Base-by-base conservation (phyloP, 2,797 vertebrate genomes). In the Hippocampus kuda region DNA sequence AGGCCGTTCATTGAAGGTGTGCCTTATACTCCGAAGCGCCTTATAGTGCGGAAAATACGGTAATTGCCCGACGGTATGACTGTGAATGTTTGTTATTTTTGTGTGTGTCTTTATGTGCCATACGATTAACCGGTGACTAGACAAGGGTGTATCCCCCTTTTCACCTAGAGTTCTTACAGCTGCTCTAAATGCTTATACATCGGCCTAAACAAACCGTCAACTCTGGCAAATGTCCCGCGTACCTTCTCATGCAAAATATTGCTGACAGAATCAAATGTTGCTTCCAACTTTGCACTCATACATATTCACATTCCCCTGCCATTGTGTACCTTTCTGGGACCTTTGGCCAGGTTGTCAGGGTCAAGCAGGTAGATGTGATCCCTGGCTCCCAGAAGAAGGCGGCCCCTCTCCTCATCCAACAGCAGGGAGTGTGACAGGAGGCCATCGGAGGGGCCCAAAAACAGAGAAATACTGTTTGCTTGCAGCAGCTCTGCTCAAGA, bases 361-460 rank as follows among this genome's bases (percentile, higher is more conserved):
- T 87, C 93, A 77, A 99, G 92, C 81, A 94, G 88, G 87, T 95
- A 99, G 83, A 99, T 85, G 85, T 97, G 92, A 77, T 99, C 96
- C 81, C 91, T 94, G 79, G 92, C 91, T 73, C 97, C 97, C 2
- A 96, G 85, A 30, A 99, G 86, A 72, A 99, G 89, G 60, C 89
- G 89, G 69, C 93, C 90, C 75, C 92, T 92, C 89, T 99, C 97
- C 81, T 99, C 96, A 72, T 99, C 97, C 81, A 99, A 74, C 72
- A 98, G 89, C 83, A 99, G 85, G 0, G 95, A 94, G 83, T 94
- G 95, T 87, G 96, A 95, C 85, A 93, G 94, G 75, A 96, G 91
- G 60, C 93, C 94, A 69, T 95, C 94, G 0, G 90, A 79, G 27
- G 95, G 93, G 62, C 93, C 93, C 88, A 94, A 72, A 84, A 97